A percentile compares a stretch with the other conserved stretches of the same genome.
Evolutionary conservation across 1,140 invertebrate genomes (phyloP).

Genomic region (Grapholita molesta): DNA sequence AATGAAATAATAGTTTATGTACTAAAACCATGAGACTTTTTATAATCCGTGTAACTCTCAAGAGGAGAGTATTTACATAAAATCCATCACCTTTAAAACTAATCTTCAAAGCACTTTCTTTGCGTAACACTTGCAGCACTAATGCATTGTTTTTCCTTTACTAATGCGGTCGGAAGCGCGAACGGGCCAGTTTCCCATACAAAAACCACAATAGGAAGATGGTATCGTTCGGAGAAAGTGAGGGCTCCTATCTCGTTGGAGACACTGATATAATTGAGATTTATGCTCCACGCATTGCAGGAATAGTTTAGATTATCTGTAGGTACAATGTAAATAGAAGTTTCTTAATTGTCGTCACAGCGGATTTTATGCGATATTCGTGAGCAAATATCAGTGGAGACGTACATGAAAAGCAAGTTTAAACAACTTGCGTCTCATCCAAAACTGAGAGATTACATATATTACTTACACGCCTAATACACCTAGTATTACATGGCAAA

Average conservation of each 20-base stretch:
- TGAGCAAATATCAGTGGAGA: background rate
- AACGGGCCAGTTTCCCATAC: conserved; percentile 21
- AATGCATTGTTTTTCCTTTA: conserved; percentile 9
- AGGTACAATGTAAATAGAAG: background rate
- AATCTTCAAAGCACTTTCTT: background rate
- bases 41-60: background rate
- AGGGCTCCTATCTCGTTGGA: background rate
- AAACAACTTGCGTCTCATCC: no score
- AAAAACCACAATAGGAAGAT: conserved; percentile 24
- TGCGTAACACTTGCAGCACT: conserved; percentile 4
- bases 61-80: background rate
- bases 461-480: no score
- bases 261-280: conserved; percentile 5
- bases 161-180: background rate
- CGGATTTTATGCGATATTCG: background rate
- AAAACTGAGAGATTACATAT: no score
- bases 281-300: background rate
- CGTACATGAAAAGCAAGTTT: no score
- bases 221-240: conserved; percentile 24
- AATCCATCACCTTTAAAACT: background rate
- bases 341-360: background rate
- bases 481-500: no score
- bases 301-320: background rate
- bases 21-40: no score
- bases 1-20: no score